Base-by-base conservation (phyloP, 1,140 invertebrate species). In the Rhyzopertha dominica region DNA sequence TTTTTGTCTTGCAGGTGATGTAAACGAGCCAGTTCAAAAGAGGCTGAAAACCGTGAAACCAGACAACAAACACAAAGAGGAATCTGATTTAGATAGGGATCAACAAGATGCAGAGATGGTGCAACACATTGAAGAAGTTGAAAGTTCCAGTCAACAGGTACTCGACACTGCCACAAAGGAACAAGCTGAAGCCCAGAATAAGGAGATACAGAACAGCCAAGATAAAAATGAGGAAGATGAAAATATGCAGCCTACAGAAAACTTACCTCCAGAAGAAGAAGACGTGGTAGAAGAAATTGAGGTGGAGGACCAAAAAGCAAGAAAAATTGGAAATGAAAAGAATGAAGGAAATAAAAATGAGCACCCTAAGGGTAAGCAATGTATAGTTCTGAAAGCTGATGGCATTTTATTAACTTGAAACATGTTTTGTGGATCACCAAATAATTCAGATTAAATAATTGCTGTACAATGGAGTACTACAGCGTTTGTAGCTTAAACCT, bases 51-150 rank as follows among this genome's bases (percentile, higher is more conserved):
- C 63, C 41, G 69, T 68, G 46, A 51, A 66, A 13, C 64, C 77
- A 4, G 65, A 69, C 24, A 53, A 67, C 41, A 54, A 54, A 30
- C 52, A 59, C 13, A 57, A 70, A 39, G 66, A 79, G 9, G 63
- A 78, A 1, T 63, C 77, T 8, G 71, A 69, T n/a, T 61, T 68
- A 3, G 56, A 67, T 10, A 58, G 74, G 5, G 61, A 74, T 5
- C 61, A 71, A 1, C 64, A 76, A 4, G 57, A 63, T 26, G 74
- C 81, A 2, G 84, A 90, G 32, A 72, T 84, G 28, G 95, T 85
- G 66, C 83, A 95, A 67, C 92, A 95, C 65, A 81, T 95, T 1
- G 82, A 85, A 53, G 80, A 91, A 52, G 76, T 86, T 43, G 78
- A 81, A 19, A 35, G 57, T 40, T 22, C 38, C 22, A 17, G 19